Evolutionary conservation across 2,797 vertebrate species (phyloP), one percentile per base, ranked within the genome.

Genomic region (Hapalemur alaotrensis): DNA sequence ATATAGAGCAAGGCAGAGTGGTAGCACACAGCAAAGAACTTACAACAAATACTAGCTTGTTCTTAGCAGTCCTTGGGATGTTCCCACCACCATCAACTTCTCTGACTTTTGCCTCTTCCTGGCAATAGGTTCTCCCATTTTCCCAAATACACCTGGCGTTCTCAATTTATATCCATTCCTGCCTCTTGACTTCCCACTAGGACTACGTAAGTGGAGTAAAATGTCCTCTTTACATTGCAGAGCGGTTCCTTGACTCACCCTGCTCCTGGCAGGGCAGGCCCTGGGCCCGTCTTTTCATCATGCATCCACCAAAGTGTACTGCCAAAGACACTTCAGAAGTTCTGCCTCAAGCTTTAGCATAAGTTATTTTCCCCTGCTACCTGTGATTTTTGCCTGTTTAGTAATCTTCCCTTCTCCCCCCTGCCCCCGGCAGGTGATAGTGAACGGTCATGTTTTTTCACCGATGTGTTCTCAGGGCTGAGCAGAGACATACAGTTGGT

Each of bases 311-410:
- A 6, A 84, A 4, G 18, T 75, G 2, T 48, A 13, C 41, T 85
- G 43, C 50, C 43, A 57, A 94, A 30, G 54, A 78, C 23, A 22
- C 89, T 50, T 61, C 17, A 28, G 41, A 22, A 69, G 41, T 70
- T 88, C 91, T 88, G 81, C 54, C 50, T 65, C 67, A 15, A 81
- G 35, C 46, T 50, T 87, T 69, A 41, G 32, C 25, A 2, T 52
- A 63, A 89, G 50, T 43, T 25, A 5, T 30, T 82, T 46, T 69
- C 41, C 22, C 43, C 41, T 50, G 17, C 12, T 72, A 81, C 43
- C 54, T 61, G 1, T 86, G 50, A 73, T 54, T 83, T 87, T 89
- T 87, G 43, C n/a, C 57, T 80, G 35, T 73, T 92, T 79, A 48
- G 18, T 83, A 59, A 28, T 63, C 18, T 70, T 35, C 32, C 78